Evolutionary conservation across 2,797 vertebrate genomes (phyloP), one percentile per base, ranked within the genome.

Genomic region (Chiroxiphia lanceolata): DNA sequence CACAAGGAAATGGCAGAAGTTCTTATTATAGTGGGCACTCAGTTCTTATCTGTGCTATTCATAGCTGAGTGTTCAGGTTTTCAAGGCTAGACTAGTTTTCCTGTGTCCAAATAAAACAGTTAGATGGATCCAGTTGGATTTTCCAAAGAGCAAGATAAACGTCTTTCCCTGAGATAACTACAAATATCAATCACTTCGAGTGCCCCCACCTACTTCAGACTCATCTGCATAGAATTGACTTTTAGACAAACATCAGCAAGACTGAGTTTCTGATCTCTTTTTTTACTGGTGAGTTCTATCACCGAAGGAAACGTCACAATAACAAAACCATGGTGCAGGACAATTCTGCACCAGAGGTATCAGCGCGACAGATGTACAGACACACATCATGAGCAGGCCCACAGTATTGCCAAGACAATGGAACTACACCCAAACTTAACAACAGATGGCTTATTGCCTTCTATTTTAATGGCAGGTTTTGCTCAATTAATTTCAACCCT

Each of bases 81-180:
- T 93, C 47, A 94, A 71, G 65, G 86, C 81, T 64, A 95, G 48
- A 87, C 85, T 95, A 54, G 61, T 57, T 95, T 86, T 82, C 67
- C 79, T 56, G 47, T 57, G 83, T 90, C 78, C 86, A 91, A 95
- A 56, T 44, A 83, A 87, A 91, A 83, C 45, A 88, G 64, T 50
- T 54, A 48, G 53, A 86, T n/a, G 16, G 59, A 95, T 93, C 77
- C 91, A 95, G 83, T 4, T 87, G 75, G 74, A 92, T 82, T 64
- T 81, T 91, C 67, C 72, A 83, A 93, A 79, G 76, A 5, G 2
- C 34, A 85, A 76, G 80, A 95, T 67, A 87, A 92, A 91, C 0
- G 0, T 65, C 67, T 59, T 88, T 93, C 60, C 78, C 64, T 0
- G 1, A 90, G 83, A 93, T 4, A 5, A 5, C 45, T 69, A 56